Percentiles rank a stretch among this genome's conserved stretches.
Conservation (phyloP, 1,140 invertebrate species). For the Philotrypesis tridentata region DNA sequence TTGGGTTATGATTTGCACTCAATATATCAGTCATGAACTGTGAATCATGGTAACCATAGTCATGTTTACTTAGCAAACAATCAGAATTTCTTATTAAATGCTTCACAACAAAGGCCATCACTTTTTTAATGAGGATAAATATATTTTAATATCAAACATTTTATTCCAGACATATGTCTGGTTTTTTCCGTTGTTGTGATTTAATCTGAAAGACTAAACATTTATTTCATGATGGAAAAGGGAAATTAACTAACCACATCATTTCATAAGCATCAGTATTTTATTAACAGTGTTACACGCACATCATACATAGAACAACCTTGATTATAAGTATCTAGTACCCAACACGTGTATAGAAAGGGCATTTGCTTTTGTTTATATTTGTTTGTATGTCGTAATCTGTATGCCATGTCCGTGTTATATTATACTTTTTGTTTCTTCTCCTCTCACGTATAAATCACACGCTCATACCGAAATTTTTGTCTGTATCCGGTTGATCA, state of each 20-base stretch:
- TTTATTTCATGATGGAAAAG: neutral
- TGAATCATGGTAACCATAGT: too few relatives aligned
- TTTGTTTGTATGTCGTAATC: slow-evolving; percentile 62
- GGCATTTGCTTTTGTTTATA: slow-evolving; percentile 58
- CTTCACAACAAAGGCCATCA: too few relatives aligned
- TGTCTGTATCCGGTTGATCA: slow-evolving; percentile 11
- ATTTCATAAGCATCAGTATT: slow-evolving; percentile 70
- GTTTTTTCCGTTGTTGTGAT: too few relatives aligned
- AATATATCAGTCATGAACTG: too few relatives aligned
- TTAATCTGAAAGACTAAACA: neutral
- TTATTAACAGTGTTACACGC: slow-evolving; percentile 73
- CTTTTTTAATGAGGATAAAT: too few relatives aligned
- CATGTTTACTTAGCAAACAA: too few relatives aligned
- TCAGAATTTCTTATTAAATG: too few relatives aligned
- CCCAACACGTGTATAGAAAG: slow-evolving; percentile 61
- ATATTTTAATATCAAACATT: too few relatives aligned
- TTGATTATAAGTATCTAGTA: slow-evolving; percentile 65
- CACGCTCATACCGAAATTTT: slow-evolving; percentile 10
- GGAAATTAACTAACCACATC: slow-evolving; percentile 27
- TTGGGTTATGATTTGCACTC: too few relatives aligned
- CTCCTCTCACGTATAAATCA: slow-evolving; percentile 41
- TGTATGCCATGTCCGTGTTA: slow-evolving; percentile 69
- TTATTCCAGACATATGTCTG: too few relatives aligned
- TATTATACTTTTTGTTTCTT: slow-evolving; percentile 48
- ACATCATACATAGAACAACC: slow-evolving; percentile 73